phyloP scores from a whole-genome alignment of 2,797 vertebrate genomes.

The Taenioides sp. region DNA sequence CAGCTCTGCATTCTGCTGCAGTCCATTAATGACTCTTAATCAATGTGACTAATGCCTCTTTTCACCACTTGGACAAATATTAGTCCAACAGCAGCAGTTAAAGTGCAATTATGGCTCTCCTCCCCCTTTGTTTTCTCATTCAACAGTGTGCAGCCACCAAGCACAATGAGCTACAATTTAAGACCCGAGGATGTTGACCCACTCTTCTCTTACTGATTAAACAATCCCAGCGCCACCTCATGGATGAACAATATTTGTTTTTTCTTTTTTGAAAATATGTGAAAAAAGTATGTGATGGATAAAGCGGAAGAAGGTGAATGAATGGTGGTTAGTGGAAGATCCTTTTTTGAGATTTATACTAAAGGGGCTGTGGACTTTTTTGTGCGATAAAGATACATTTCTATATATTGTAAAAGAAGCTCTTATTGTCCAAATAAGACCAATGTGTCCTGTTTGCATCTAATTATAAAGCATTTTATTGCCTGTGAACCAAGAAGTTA shows the following conservation, averaged over 20 bases:
- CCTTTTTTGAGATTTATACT: too few species aligned
- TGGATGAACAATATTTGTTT: constrained; percentile 36
- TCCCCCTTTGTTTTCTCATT: constrained; percentile 68
- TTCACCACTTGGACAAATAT: constrained; percentile 69
- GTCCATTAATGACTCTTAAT: constrained; percentile 55
- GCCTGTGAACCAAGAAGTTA: too few species aligned
- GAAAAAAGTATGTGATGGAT: neutral
- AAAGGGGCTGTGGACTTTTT: too few species aligned
- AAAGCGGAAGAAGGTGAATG: neutral
- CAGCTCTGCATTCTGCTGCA: neutral
- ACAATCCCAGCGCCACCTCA: constrained; percentile 36
- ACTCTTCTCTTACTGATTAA: constrained; percentile 67
- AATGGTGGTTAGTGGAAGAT: too few species aligned
- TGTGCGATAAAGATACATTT: too few species aligned
- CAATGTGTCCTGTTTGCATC: too few species aligned
- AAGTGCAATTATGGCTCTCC: constrained; percentile 61
- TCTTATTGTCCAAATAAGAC: too few species aligned
- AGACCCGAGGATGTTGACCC: constrained; percentile 63
- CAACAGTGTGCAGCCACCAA: constrained; percentile 55
- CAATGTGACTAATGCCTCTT: constrained; percentile 61
- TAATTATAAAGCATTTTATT: too few species aligned
- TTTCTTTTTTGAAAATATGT: neutral
- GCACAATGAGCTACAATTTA: constrained; percentile 50
- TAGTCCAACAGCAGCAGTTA: constrained; percentile 60
- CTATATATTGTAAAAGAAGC: too few species aligned